Conservation (phyloP, 2,797 vertebrate genomes). For the Syngnathus rostellatus region DNA sequence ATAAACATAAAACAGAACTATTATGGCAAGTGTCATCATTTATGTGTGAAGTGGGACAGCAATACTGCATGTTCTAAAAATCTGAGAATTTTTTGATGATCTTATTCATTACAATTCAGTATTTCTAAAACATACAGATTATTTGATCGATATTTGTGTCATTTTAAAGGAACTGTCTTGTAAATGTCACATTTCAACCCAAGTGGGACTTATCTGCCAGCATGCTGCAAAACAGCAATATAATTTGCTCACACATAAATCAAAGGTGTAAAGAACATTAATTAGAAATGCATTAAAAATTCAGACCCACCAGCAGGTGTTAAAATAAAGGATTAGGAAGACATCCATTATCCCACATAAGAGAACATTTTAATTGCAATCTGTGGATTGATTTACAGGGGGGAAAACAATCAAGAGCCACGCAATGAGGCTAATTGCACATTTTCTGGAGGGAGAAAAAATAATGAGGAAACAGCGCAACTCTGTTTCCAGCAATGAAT, state of each 20-base stretch:
- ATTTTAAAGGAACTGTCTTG: constrained; percentile 17
- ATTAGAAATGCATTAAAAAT: constrained; percentile 82
- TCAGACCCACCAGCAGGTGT: constrained; percentile 75
- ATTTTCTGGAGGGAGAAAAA: constrained; percentile 62
- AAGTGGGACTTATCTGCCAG: constrained; percentile 40
- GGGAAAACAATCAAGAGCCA: constrained; percentile 69
- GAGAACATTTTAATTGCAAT: constrained; percentile 79
- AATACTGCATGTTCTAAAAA: neutral
- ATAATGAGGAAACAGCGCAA: constrained; percentile 70
- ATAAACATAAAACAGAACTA: no score
- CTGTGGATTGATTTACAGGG: constrained; percentile 75
- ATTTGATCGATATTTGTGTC: constrained; percentile 10
- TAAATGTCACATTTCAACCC: constrained; percentile 35
- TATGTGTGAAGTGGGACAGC: constrained; percentile 39
- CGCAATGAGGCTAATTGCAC: constrained; percentile 72
- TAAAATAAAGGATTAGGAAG: constrained; percentile 82
- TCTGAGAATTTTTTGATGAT: constrained; percentile 14
- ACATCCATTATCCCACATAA: constrained; percentile 78
- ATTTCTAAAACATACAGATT: constrained; percentile 27
- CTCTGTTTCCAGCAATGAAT: constrained; percentile 57
- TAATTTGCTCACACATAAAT: constrained; percentile 72
- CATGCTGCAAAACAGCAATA: constrained; percentile 59
- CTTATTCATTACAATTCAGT: constrained; percentile 30
- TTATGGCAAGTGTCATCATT: no score
- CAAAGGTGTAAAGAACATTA: constrained; percentile 76